Evolutionary conservation across 2,888 invertebrate genomes (phyloP), one percentile per base, ranked within the genome.

Genomic region (Sipha maydis): DNA sequence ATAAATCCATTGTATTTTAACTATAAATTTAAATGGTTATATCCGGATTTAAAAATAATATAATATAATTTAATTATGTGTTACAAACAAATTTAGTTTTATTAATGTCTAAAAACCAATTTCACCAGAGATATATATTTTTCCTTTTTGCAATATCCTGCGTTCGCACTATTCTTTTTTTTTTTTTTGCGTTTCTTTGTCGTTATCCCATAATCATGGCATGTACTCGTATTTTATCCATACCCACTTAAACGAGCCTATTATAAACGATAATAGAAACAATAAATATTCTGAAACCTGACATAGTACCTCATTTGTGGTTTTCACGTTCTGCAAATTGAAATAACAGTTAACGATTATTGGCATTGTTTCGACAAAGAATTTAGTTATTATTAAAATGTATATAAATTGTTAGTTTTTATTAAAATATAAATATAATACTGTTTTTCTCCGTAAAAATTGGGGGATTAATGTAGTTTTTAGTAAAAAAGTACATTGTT

Each of bases 161-260:
- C n/a, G 73, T 73, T 75, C 34, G 54, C 56, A 83, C 56, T 56
- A 56, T 75, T 75, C 73, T 19, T 17, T 75, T n/a, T 56, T 75
- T 83, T 31, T 48, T 21, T 25, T n/a, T n/a, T 25, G 5, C 11
- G 4, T 54, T 83, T 73, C 73, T 75, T 83, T 83, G 83, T 75
- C 38, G n/a, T 38, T 56, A n/a, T 83, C n/a, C 56, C 54, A 73
- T 83, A 83, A 73, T 54, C 56, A 56, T 56, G 56, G 4, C 56
- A 38, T 56, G 73, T 56, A n/a, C n/a, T n/a, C n/a, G n/a, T n/a
- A 75, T 75, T 83, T 73, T 75, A 73, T 56, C 54, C 31, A 38
- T 83, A 56, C n/a, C 75, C 28, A 83, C 73, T 83, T 83, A 83
- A 83, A 75, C 56, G 56, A 56, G 73, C 56, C 73, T 83, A 83